These are phyloP conservation scores for Thereva nobilitata DNA, from an alignment of 2,888 invertebrate genomes.

Conservation along the genomic window DNA sequence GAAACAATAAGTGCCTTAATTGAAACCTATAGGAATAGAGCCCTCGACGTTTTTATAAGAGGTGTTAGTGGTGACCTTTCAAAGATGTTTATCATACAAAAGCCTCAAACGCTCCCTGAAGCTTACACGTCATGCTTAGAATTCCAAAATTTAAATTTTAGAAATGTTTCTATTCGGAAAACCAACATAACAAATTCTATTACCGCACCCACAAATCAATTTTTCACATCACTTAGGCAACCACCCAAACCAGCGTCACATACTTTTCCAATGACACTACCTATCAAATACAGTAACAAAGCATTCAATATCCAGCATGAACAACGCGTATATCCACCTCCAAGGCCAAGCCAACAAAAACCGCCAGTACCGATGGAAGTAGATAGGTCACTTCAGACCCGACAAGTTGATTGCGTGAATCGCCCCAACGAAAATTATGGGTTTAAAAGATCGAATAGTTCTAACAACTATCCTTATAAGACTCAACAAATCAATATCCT, in stretches of 20 bases:
- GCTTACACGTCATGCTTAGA: slow-evolving; percentile 40
- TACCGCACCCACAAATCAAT: slow-evolving; percentile 2
- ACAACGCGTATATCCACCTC: slow-evolving; percentile 2
- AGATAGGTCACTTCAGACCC: slow-evolving; percentile 22
- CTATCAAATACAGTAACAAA: slow-evolving; percentile 5
- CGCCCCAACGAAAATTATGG: neutral
- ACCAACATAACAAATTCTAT: slow-evolving; percentile 1
- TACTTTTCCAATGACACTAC: neutral
- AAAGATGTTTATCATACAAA: slow-evolving; percentile 31
- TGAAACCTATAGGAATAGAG: slow-evolving; percentile 42
- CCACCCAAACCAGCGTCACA: neutral
- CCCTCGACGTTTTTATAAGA: slow-evolving; percentile 42
- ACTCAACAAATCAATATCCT: neutral
- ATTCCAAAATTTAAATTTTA: slow-evolving; percentile 36
- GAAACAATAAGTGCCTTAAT: slow-evolving; percentile 40
- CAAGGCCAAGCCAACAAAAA: slow-evolving; percentile 19
- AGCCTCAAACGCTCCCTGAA: slow-evolving; percentile 33
- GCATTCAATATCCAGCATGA: slow-evolving; percentile 21
- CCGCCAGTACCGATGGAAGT: slow-evolving; percentile 16
- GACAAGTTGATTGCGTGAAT: slow-evolving; percentile 22
- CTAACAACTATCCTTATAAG: slow-evolving; percentile 3
- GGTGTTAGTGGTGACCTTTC: slow-evolving; percentile 32
- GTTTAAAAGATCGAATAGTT: too few species aligned
- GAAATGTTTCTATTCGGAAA: slow-evolving; percentile 2
- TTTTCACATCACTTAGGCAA: neutral